Evolutionary conservation across 2,888 invertebrate species (phyloP).

Genomic region (Oligia latruncula): DNA sequence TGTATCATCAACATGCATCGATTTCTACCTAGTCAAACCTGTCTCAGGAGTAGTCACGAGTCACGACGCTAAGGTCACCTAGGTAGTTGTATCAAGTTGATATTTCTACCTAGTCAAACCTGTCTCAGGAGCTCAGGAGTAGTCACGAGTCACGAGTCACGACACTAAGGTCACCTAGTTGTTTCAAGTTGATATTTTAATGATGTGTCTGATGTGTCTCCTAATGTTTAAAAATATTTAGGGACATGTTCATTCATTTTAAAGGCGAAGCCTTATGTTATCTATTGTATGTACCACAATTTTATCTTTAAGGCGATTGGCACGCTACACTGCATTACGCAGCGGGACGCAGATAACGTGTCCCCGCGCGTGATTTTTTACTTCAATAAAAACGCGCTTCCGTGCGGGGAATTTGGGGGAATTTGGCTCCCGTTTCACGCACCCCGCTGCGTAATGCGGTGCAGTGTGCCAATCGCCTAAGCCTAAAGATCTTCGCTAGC

Average conservation of each 20-base stretch:
- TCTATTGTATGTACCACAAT: not conserved
- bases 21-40: not conserved
- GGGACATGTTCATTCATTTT: not conserved
- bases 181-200: not conserved
- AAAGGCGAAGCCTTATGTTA: not conserved
- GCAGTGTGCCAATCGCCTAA: no score
- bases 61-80: not conserved
- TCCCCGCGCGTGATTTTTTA: no score
- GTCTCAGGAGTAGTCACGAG: not conserved
- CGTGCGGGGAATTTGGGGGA: no score
- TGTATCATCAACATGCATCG: constrained; percentile 11
- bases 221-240: constrained; percentile 2
- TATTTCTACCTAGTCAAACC: not conserved
- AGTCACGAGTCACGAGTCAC: no score
- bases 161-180: no score
- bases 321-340: no score
- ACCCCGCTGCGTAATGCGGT: no score
- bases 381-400: no score
- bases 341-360: no score
- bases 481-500: not conserved
- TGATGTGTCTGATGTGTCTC: not conserved
- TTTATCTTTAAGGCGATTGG: no score
- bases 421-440: no score
- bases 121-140: not conserved
- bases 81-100: no score